Evolutionary conservation across 2,113 vertebrate genomes (phyloP).

Genomic region (Rhynchomys soricoides): DNA sequence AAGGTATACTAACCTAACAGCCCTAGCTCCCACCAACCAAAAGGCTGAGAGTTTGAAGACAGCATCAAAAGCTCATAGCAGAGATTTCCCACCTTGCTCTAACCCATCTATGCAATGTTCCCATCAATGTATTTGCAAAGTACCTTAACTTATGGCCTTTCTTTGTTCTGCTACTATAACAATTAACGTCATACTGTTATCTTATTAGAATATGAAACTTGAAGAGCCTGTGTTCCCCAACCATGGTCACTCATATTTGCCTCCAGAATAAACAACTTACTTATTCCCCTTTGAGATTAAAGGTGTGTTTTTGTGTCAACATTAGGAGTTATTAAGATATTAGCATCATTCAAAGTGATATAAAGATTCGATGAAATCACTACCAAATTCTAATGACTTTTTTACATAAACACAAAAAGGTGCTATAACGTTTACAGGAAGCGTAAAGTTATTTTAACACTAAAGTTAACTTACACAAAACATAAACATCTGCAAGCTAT

Average conservation of each 20-base stretch:
- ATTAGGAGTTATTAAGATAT: constrained; percentile 10
- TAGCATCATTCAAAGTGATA: neutral
- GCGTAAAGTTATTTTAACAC: constrained; percentile 1
- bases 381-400: neutral
- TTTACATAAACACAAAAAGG: neutral
- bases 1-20: neutral
- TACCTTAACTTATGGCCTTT: neutral
- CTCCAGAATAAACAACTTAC: neutral
- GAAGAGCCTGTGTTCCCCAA: neutral
- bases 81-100: neutral
- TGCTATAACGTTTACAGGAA: neutral
- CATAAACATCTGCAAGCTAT: neutral
- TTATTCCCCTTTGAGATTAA: neutral
- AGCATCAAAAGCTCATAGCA: neutral
- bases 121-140: neutral
- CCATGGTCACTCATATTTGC: neutral
- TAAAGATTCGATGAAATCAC: neutral
- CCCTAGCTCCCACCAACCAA: neutral
- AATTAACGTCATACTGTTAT: neutral
- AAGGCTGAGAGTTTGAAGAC: neutral
- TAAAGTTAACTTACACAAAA: neutral
- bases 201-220: neutral
- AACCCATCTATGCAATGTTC: neutral
- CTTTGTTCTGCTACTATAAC: neutral
- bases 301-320: neutral